A percentile compares a stretch with the other conserved stretches of the same genome.
Conservation (phyloP, 2,797 vertebrate species). For the Oreortyx pictus region DNA sequence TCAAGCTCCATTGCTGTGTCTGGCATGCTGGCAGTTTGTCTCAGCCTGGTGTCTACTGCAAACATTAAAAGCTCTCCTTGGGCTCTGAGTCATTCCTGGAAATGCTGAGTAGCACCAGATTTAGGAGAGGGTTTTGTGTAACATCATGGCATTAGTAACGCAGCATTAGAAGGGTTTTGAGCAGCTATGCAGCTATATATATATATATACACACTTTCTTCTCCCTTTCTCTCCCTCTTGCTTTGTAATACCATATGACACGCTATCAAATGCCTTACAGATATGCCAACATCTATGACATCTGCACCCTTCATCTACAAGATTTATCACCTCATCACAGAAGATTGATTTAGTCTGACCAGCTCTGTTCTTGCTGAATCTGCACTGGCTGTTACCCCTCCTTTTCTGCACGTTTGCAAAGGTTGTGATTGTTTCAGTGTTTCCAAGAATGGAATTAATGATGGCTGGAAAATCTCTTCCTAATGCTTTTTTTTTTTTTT, state of each 20-base stretch:
- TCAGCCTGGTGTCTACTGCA: background rate
- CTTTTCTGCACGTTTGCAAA: background rate
- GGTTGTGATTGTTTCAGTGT: background rate
- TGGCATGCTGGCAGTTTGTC: background rate
- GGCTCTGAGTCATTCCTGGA: background rate
- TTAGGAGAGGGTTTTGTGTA: background rate
- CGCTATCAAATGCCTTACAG: background rate
- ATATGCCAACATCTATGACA: fast-evolving
- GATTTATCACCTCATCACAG: background rate
- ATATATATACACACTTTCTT: background rate
- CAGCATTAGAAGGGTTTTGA: background rate
- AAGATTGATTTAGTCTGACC: background rate
- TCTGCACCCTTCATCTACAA: background rate
- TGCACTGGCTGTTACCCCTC: background rate
- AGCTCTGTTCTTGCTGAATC: background rate
- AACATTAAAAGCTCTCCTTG: background rate
- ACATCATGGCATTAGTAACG: background rate
- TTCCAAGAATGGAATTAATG: background rate
- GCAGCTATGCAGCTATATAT: background rate
- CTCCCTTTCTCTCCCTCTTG: background rate
- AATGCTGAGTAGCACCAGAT: background rate
- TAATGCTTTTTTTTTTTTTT: background rate
- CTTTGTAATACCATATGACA: background rate
- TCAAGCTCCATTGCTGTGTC: background rate
- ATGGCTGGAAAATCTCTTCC: background rate